Conservation (phyloP, 2,797 vertebrate species). For the Cottoperca gobio region DNA sequence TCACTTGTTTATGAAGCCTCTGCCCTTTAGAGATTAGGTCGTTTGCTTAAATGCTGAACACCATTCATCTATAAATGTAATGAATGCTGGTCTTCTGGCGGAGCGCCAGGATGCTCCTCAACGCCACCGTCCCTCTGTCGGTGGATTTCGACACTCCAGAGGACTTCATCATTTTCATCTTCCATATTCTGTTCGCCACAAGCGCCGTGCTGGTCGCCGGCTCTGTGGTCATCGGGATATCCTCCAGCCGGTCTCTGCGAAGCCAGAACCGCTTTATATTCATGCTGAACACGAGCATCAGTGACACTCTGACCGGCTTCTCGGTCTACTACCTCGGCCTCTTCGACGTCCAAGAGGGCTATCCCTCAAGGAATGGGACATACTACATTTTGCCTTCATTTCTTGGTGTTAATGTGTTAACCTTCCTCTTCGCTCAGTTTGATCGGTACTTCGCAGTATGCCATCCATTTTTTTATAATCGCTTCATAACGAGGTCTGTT, state of each 20-base stretch:
- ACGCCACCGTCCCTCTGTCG: constrained; percentile 77
- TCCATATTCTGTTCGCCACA: constrained; percentile 84
- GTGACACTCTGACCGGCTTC: constrained; percentile 85
- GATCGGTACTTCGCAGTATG: constrained; percentile 86
- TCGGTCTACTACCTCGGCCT: constrained; percentile 86
- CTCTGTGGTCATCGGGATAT: constrained; percentile 82
- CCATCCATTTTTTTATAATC: constrained; percentile 85
- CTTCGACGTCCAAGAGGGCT: constrained; percentile 87
- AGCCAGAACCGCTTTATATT: constrained; percentile 87
- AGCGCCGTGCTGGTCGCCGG: constrained; percentile 79
- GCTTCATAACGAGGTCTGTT: constrained; percentile 69
- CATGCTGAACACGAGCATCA: constrained; percentile 88
- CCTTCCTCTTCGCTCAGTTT: constrained; percentile 87
- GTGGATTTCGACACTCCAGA: constrained; percentile 79
- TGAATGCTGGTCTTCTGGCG: neutral
- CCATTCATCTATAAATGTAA: constrained; percentile 50
- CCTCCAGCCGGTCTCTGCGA: constrained; percentile 75
- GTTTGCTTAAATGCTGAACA: neutral
- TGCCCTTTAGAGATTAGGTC: constrained; percentile 20
- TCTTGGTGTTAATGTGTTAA: constrained; percentile 86
- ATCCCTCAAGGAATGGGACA: constrained; percentile 83
- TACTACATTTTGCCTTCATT: constrained; percentile 86
- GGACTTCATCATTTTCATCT: constrained; percentile 83
- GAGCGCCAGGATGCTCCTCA: constrained; percentile 74
- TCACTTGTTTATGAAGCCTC: neutral